Conservation (phyloP, 2,797 vertebrate genomes). For the Chromis chromis region DNA sequence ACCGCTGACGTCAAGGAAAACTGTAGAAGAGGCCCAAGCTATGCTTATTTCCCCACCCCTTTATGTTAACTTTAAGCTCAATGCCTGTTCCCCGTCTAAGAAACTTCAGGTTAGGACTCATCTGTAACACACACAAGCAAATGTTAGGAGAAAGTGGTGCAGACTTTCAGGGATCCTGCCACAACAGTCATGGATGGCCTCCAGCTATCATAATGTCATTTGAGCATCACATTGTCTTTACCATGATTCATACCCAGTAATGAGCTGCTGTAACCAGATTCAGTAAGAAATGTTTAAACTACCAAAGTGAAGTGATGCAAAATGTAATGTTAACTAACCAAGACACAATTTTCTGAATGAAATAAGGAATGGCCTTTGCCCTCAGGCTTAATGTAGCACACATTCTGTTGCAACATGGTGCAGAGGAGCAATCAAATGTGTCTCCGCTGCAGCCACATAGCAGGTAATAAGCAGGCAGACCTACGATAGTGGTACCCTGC, state of each 20-base stretch:
- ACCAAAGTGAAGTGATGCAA: neutral
- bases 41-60: conserved; percentile 29
- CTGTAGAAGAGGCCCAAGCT: conserved; percentile 19
- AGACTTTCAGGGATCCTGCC: too few relatives aligned
- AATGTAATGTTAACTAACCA: neutral
- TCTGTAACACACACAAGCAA: too few relatives aligned
- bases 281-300: neutral
- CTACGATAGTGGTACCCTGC: neutral
- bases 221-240: neutral
- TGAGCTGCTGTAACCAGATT: neutral
- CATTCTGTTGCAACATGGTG: neutral
- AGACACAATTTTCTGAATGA: neutral
- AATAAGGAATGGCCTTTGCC: neutral
- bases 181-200: neutral
- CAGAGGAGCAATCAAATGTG: neutral
- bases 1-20: conserved; percentile 13
- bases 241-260: neutral
- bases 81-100: conserved; percentile 24
- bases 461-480: conserved; percentile 8
- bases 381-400: conserved; percentile 5
- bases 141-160: too few relatives aligned
- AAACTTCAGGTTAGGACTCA: conserved; percentile 57
- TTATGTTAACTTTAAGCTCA: conserved; percentile 3
- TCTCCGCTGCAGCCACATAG: neutral
- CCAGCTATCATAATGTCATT: neutral